phyloP scores from a whole-genome alignment of 2,888 invertebrate genomes.

The Meiosimyza decipiens region DNA sequence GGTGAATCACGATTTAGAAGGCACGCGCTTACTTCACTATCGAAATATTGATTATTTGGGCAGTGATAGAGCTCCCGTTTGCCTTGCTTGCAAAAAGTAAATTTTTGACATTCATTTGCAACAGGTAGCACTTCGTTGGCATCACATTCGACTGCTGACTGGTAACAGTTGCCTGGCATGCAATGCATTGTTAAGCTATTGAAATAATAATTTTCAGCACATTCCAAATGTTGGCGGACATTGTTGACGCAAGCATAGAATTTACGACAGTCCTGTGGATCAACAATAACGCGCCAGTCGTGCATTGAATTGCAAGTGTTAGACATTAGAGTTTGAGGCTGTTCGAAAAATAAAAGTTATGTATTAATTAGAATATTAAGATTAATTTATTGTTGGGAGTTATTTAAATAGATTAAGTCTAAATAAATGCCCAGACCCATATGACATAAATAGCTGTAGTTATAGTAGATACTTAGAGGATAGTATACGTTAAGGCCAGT shows the following conservation, averaged over 20 bases:
- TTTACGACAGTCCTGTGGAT: conserved; percentile 46
- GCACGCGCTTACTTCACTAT: conserved; percentile 43
- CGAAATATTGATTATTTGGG: conserved; percentile 46
- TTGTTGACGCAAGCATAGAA: conserved; percentile 50
- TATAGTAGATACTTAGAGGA: too few relatives aligned
- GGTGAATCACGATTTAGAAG: conserved; percentile 33
- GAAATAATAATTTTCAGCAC: conserved; percentile 46
- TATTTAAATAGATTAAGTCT: too few relatives aligned
- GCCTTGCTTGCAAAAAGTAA: conserved; percentile 46
- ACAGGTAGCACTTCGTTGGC: conserved; percentile 26
- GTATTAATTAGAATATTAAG: not conserved
- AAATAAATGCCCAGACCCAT: too few relatives aligned
- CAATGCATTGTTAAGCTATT: conserved; percentile 39
- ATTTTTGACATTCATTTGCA: conserved; percentile 42
- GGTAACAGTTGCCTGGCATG: conserved; percentile 43
- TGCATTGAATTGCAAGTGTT: conserved; percentile 29
- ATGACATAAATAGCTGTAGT: too few relatives aligned
- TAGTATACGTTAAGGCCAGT: too few relatives aligned
- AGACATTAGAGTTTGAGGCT: not conserved
- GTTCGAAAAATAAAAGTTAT: not conserved
- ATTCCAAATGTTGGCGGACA: conserved; percentile 45
- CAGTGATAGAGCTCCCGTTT: conserved; percentile 43
- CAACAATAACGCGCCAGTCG: conserved; percentile 43
- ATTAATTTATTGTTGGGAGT: too few relatives aligned
- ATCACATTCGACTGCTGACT: conserved; percentile 30